Conservation (phyloP, 1,140 invertebrate genomes). For the Anastrepha obliqua region DNA sequence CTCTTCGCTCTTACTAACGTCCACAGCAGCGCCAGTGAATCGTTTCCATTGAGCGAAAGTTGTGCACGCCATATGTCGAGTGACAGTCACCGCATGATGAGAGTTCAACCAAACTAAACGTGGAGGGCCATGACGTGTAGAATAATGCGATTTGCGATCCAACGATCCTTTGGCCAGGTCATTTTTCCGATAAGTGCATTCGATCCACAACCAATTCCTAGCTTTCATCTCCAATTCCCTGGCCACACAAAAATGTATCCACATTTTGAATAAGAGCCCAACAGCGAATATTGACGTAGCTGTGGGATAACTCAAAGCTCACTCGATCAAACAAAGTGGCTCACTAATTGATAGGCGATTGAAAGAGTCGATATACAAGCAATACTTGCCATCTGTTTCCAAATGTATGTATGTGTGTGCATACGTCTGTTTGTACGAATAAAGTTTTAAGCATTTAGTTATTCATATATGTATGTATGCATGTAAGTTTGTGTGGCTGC, state of each 20-base stretch:
- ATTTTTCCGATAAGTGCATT: conserved; percentile 11
- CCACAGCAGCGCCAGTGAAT: neutral
- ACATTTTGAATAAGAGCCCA: conserved; percentile 5
- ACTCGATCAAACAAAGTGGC: neutral
- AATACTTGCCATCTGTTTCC: neutral
- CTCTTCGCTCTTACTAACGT: neutral
- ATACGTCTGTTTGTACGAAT: no score
- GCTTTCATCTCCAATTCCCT: neutral
- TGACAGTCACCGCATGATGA: conserved; percentile 7
- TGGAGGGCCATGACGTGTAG: neutral
- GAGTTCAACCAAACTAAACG: conserved; percentile 20
- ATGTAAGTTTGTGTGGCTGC: neutral
- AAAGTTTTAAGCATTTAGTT: neutral
- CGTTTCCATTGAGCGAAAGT: conserved; percentile 31
- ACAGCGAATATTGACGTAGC: neutral
- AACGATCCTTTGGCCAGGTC: neutral
- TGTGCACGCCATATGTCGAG: neutral
- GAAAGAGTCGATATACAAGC: neutral
- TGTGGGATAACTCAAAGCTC: neutral
- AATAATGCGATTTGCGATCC: neutral
- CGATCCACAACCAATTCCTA: conserved; percentile 8
- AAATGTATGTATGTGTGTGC: no score
- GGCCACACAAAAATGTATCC: conserved; percentile 10
- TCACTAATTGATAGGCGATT: conserved; percentile 27
- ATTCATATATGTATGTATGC: neutral